Conservation (phyloP, 2,113 vertebrate species). For the Fregata magnificens region DNA sequence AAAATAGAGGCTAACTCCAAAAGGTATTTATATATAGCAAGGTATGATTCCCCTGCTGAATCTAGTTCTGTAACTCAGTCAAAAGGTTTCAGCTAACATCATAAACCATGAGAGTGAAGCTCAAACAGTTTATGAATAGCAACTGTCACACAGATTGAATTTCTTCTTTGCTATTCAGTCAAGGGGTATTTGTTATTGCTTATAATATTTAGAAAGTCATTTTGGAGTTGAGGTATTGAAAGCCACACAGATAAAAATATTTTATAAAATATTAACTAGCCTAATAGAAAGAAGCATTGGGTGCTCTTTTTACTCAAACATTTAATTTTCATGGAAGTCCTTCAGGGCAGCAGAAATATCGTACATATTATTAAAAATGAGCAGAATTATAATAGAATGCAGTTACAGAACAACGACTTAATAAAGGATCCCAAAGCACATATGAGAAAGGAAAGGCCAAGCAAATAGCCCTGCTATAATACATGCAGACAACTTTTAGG, state of each 20-base stretch:
- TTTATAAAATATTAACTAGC: constrained; percentile 44
- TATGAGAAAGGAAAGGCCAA: neutral
- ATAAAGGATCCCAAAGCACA: constrained; percentile 19
- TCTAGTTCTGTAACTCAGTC: constrained; percentile 11
- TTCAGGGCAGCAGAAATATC: constrained; percentile 42
- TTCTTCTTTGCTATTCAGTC: constrained; percentile 57
- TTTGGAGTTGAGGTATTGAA: constrained; percentile 45
- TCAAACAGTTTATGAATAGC: constrained; percentile 38
- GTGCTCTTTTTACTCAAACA: constrained; percentile 58
- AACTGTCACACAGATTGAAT: constrained; percentile 43
- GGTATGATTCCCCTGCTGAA: neutral
- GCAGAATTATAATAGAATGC: constrained; percentile 31
- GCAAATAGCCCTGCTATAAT: neutral
- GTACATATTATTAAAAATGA: constrained; percentile 46
- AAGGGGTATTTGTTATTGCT: constrained; percentile 42
- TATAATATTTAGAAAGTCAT: constrained; percentile 54
- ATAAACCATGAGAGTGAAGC: constrained; percentile 2
- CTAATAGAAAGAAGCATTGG: constrained; percentile 9
- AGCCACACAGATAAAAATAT: constrained; percentile 13
- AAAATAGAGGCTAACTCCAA: neutral
- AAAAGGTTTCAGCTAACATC: constrained; percentile 16
- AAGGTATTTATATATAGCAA: neutral
- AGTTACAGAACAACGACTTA: constrained; percentile 31
- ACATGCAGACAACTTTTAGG: neutral
- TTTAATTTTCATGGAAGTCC: constrained; percentile 63